Evolutionary conservation across 2,797 vertebrate genomes (phyloP), one percentile per base, ranked within the genome.

Genomic region (Arnoldichthys spilopterus): DNA sequence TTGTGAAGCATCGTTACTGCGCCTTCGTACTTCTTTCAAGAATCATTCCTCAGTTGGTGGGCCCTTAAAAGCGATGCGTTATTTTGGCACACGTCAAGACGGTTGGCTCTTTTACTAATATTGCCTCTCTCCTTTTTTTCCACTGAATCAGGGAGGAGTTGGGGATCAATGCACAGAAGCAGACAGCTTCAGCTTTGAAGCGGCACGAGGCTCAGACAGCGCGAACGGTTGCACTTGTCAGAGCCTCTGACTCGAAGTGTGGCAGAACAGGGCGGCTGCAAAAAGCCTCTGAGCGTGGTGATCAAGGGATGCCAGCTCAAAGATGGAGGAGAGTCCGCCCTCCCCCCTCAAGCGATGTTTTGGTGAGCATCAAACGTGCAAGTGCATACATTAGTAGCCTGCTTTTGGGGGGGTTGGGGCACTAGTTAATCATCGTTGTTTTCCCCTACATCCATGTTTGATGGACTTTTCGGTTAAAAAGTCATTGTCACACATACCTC

Each of bases 161-260:
- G 73, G n/a, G 77, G 76, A 79, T 83, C 82, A 85, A 78, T 79
- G 76, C 40, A 43, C 73, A 63, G 67, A 81, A 64, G 51, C 63
- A 84, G 72, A 81, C 59, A 62, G 79, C 72, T 70, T 15, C 9
- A 34, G 49, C 69, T 85, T 83, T 84, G 82, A 83, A 67, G 81
- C 43, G 6, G 30, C n/a, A 6, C 6, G 20, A 15, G 34, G 32
- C 28, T 34, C 67, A 73, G 32, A 74, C 37, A 67, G 28, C 24
- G 32, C 6, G 26, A 81, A 51, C 30, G 20, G 71, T 54, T 82
- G 80, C 22, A 67, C 70, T 75, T 47, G 13, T 79, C 62, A 73
- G 45, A 79, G 66, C 32, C 76, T 30, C 37, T 72, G 78, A 78
- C 82, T 72, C 26, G 7, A 24, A 43, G 45, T 49, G 47, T 68